A percentile compares a stretch with the other conserved stretches of the same genome.
Conservation (phyloP, 2,797 vertebrate genomes). For the Lophius americanus region DNA sequence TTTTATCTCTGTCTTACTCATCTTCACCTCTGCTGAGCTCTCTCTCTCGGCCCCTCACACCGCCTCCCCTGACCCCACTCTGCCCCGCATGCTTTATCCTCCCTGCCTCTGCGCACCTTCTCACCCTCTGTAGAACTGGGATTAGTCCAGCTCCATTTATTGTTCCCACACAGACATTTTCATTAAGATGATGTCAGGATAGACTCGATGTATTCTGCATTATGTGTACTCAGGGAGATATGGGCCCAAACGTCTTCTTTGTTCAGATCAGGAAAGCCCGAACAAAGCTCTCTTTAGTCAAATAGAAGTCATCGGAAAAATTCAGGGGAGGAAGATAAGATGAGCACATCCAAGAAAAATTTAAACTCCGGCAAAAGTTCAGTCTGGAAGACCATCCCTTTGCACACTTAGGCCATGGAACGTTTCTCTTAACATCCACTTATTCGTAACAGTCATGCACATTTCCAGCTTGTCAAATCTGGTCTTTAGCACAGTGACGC, state of each 20-base stretch:
- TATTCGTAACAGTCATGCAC: too few relatives aligned
- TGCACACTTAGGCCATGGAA: too few relatives aligned
- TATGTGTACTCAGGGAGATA: slow-evolving; percentile 63
- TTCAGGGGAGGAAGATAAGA: slow-evolving; percentile 22
- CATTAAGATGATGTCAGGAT: slow-evolving; percentile 82
- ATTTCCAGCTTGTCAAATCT: too few relatives aligned
- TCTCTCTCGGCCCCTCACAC: slow-evolving; percentile 21
- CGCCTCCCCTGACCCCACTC: slow-evolving; percentile 38
- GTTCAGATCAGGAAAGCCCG: slow-evolving; percentile 13
- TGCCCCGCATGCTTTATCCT: slow-evolving; percentile 6
- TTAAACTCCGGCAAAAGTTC: too few relatives aligned
- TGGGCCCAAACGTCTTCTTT: slow-evolving; percentile 17
- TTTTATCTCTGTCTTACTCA: slow-evolving; percentile 50
- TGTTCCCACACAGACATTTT: slow-evolving; percentile 68
- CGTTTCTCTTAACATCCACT: too few relatives aligned
- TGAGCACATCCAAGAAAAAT: slow-evolving; percentile 1
- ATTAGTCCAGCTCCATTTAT: slow-evolving; percentile 60
- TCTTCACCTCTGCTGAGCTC: slow-evolving; percentile 42
- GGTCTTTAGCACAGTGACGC: too few relatives aligned
- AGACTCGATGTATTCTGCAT: slow-evolving; percentile 59
- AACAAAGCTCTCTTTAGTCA: slow-evolving; percentile 27
- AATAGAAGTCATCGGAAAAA: slow-evolving; percentile 6
- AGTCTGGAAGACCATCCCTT: too few relatives aligned
- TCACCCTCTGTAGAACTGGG: slow-evolving; percentile 23
- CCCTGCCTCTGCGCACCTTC: slow-evolving; percentile 16